phyloP scores from a whole-genome alignment of 1,140 invertebrate species.

The Ladona fulva region DNA sequence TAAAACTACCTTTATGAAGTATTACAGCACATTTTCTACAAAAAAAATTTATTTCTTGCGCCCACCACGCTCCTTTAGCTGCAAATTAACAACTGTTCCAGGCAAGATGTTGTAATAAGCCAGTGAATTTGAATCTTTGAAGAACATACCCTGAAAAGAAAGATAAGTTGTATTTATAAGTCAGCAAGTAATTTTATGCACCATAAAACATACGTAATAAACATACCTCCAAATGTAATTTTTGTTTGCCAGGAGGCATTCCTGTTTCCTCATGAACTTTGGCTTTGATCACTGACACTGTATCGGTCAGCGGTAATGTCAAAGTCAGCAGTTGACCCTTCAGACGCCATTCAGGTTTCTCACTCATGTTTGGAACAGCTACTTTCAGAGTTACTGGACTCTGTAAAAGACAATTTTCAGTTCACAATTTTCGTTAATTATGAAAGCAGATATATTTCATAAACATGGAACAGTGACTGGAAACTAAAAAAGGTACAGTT shows the following conservation, averaged over 20 bases:
- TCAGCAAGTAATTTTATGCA: neutral
- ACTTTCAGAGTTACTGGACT: slow-evolving; percentile 70
- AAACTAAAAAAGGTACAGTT: too few species aligned
- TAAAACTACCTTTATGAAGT: too few species aligned
- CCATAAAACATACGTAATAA: neutral
- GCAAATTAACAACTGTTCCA: slow-evolving; percentile 73
- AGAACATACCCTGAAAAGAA: slow-evolving; percentile 80
- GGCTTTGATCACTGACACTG: slow-evolving; percentile 76
- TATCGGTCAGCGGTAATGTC: slow-evolving; percentile 68
- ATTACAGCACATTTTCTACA: neutral
- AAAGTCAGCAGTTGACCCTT: slow-evolving; percentile 81
- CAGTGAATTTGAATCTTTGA: slow-evolving; percentile 92
- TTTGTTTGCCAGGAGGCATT: slow-evolving; percentile 97
- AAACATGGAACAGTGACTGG: too few species aligned
- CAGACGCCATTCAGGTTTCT: slow-evolving; percentile 94
- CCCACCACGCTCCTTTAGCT: slow-evolving; percentile 95
- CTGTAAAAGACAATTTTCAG: too few species aligned
- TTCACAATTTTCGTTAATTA: too few species aligned
- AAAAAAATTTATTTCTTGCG: slow-evolving; percentile 75
- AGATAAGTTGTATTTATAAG: neutral
- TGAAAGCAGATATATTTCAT: too few species aligned
- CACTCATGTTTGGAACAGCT: slow-evolving; percentile 63
- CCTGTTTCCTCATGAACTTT: slow-evolving; percentile 81
- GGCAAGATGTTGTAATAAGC: slow-evolving; percentile 92
- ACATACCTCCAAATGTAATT: slow-evolving; percentile 78